These are phyloP conservation scores for Papilio gigon DNA, from an alignment of 2,888 invertebrate species.

Conservation along the genomic window DNA sequence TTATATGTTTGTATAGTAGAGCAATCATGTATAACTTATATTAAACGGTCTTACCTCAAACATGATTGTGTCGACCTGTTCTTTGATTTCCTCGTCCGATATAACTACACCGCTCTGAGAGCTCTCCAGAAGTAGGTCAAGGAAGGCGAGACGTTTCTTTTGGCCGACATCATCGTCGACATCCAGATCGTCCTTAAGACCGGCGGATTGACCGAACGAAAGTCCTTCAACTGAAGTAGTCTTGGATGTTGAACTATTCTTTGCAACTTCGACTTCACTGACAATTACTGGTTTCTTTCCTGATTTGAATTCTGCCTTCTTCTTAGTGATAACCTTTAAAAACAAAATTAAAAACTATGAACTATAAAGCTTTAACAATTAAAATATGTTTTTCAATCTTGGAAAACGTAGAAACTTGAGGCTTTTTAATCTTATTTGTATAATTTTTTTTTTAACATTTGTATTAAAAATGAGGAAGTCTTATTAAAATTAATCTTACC, in stretches of 20 bases:
- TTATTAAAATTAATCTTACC: slow-evolving; percentile 67
- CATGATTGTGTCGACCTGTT: slow-evolving; percentile 94
- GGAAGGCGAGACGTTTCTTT: slow-evolving; percentile 92
- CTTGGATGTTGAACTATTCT: slow-evolving; percentile 48
- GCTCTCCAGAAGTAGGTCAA: slow-evolving; percentile 92
- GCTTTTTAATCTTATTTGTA: too few relatives aligned
- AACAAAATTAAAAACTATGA: not conserved
- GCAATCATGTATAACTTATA: slow-evolving; percentile 28
- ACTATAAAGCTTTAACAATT: not conserved
- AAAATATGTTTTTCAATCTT: too few relatives aligned
- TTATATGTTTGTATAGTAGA: slow-evolving; percentile 33
- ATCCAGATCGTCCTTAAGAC: slow-evolving; percentile 90
- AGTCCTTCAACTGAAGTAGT: slow-evolving; percentile 84
- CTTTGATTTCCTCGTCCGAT: slow-evolving; percentile 89
- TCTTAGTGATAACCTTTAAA: slow-evolving; percentile 84
- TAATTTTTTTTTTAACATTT: too few relatives aligned
- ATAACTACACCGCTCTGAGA: slow-evolving; percentile 87
- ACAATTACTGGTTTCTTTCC: slow-evolving; percentile 80
- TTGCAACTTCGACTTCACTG: slow-evolving; percentile 53
- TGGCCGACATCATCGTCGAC: slow-evolving; percentile 91
- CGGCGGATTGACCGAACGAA: slow-evolving; percentile 87
- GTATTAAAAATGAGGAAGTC: too few relatives aligned
- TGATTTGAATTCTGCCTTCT: slow-evolving; percentile 88
- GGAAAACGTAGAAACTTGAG: too few relatives aligned
- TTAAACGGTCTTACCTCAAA: slow-evolving; percentile 84